These are phyloP conservation scores for Aramus guarauna DNA, from an alignment of 2,113 vertebrate species.

Conservation along the genomic window DNA sequence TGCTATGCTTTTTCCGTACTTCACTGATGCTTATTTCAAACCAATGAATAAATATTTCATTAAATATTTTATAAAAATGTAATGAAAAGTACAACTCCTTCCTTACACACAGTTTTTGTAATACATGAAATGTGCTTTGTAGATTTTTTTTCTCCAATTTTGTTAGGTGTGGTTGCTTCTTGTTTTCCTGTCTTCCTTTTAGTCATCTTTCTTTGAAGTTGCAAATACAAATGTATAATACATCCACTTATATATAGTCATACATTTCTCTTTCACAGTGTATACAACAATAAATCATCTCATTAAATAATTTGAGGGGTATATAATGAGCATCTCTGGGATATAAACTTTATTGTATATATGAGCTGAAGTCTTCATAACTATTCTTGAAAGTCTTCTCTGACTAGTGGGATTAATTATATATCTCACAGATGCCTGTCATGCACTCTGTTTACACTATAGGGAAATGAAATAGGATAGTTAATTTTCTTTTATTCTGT, in stretches of 20 bases:
- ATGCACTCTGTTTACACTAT: constrained; percentile 42
- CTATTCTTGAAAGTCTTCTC: constrained; percentile 27
- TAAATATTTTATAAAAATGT: not conserved
- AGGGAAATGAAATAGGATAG: constrained; percentile 50
- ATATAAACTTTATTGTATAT: not conserved
- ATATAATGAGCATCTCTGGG: constrained; percentile 3
- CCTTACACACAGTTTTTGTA: not conserved
- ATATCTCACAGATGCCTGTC: constrained; percentile 47
- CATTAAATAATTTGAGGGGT: constrained; percentile 8
- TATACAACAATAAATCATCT: constrained; percentile 1
- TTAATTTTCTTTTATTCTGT: constrained; percentile 62
- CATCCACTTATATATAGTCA: not conserved
- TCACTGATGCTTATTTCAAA: constrained; percentile 1
- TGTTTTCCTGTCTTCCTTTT: not conserved
- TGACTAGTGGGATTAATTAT: constrained; percentile 48
- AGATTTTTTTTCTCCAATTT: not conserved
- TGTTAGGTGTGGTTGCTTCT: not conserved
- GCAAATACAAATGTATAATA: not conserved
- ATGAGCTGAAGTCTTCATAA: not conserved
- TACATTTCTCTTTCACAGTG: not conserved
- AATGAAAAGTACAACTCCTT: not conserved
- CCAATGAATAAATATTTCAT: not conserved
- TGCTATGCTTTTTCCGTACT: not conserved
- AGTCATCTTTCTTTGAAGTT: not conserved
- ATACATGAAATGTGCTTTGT: not conserved